phyloP scores from a whole-genome alignment of 2,113 vertebrate genomes.

The Condylura cristata region DNA sequence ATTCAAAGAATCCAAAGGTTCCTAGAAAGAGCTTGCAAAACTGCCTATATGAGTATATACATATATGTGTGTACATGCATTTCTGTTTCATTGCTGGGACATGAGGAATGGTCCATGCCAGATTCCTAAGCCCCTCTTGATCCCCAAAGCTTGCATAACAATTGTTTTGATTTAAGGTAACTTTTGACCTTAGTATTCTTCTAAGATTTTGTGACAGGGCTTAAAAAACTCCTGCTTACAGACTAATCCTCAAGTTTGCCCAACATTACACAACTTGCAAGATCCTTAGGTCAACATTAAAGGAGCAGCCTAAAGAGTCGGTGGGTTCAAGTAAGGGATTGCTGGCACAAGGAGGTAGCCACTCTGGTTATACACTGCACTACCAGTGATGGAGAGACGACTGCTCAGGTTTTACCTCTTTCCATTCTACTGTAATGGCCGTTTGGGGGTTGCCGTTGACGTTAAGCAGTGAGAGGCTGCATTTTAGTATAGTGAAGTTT shows the following conservation, averaged over 20 bases:
- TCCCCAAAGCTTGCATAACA: neutral
- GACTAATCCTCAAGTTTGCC: neutral
- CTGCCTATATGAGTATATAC: neutral
- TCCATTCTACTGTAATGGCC: neutral
- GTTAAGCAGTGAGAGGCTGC: neutral
- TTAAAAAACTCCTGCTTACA: neutral
- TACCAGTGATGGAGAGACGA: neutral
- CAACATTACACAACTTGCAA: neutral
- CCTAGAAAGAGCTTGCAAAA: neutral
- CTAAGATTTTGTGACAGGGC: neutral
- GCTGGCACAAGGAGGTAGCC: neutral
- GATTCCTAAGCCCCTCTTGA: neutral
- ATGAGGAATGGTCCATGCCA: neutral
- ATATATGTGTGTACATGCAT: neutral
- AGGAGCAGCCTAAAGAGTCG: no score
- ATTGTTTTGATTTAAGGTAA: neutral
- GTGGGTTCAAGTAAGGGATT: neutral
- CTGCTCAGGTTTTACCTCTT: neutral
- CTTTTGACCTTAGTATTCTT: neutral
- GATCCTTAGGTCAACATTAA: neutral
- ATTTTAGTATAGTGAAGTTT: neutral
- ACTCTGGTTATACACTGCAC: neutral
- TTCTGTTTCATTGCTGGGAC: neutral
- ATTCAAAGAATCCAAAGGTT: neutral
- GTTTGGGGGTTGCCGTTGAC: neutral